Base-by-base conservation (phyloP, 2,888 invertebrate genomes). In the Nomada goodeniana region DNA sequence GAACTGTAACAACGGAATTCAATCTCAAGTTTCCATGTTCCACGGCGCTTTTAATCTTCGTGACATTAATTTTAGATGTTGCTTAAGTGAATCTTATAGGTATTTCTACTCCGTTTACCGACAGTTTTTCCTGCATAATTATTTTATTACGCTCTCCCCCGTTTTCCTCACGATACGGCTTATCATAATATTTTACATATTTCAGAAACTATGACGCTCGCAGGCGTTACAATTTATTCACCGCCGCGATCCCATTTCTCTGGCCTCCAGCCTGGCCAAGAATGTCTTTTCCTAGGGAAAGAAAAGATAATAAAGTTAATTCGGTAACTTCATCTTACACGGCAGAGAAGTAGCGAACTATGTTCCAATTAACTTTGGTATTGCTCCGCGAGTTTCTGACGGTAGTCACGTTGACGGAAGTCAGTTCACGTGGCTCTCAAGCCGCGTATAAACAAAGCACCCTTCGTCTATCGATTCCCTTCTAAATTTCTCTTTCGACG, bases 331-430 rank as follows among this genome's bases (percentile, higher is more conserved):
- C 9, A 18, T 73, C 13, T 57, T 36, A 13, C 36, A 44, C n/a
- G 11, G 15, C 7, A 13, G n/a, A 10, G 44, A 18, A 59, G 15
- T 42, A 42, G 10, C n/a, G 36, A n/a, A 2, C 57, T 18, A 13
- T 59, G 69, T 13, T 26, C 68, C 50, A 53, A 71, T 76, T 76
- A 76, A 64, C 63, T 64, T 50, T 2, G 23, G 57, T 64, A 79
- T 79, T 79, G 55, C n/a, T 20, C 11, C 23, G 23, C 15, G 69
- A 76, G 64, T 59, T 59, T 63, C 59, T 36, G 73, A n/a, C 63
- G 11, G 29, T 23, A 11, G 61, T 23, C 29, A 11, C 55, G 36
- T 50, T 55, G 11, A 20, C 53, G 50, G 55, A 63, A 69, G 57
- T 79, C 29, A n/a, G 50, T 69, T 57, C 44, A 23, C 29, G 4